Evolutionary conservation across 1,140 invertebrate species (phyloP), one percentile per base, ranked within the genome.

Genomic region (Temnothorax curvispinosus): DNA sequence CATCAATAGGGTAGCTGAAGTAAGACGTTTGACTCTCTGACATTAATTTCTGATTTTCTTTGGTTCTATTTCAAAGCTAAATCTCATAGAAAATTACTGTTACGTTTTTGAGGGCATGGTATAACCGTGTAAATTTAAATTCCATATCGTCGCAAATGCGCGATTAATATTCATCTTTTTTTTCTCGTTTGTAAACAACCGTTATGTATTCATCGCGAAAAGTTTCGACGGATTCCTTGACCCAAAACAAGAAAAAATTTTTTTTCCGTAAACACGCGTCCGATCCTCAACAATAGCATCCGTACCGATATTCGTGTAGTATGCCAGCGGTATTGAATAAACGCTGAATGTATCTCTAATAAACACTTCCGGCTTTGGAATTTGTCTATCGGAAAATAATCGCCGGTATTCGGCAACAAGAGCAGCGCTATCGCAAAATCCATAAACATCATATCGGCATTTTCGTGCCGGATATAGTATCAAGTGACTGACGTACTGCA

Each of bases 1-100:
- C 92, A 85, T 94, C 94, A 92, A 94, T 94, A 93, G 92, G 91
- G 89, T 82, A 85, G 69, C 11, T 60, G 88, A 88, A 94, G 92
- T 95, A 94, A 95, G 94, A 94, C 89, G 94, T 94, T 92, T 82
- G 82, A 90, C 75, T 85, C 91, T 86, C 75, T 77, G n/a, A 90
- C 91, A 93, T 92, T 91, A 93, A 93, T 94, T 75, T 84, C 56
- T 13, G 18, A 50, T 75, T 75, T 74, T 60, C 54, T 62, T 84
- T 32, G 54, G 50, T 47, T 82, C 54, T 21, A 60, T 32, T 15
- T 41, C 77, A 5, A 32, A 18, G 8, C 13, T 41, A 18, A 52
- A 35, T 74, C 50, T n/a, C 7, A 1, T 21, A 15, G 47, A 50
- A 67, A 35, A 32, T 64, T 21, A 15, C 6, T 1, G 15, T 1